phyloP scores from a whole-genome alignment of 2,888 invertebrate species.

The Ischnura elegans region DNA sequence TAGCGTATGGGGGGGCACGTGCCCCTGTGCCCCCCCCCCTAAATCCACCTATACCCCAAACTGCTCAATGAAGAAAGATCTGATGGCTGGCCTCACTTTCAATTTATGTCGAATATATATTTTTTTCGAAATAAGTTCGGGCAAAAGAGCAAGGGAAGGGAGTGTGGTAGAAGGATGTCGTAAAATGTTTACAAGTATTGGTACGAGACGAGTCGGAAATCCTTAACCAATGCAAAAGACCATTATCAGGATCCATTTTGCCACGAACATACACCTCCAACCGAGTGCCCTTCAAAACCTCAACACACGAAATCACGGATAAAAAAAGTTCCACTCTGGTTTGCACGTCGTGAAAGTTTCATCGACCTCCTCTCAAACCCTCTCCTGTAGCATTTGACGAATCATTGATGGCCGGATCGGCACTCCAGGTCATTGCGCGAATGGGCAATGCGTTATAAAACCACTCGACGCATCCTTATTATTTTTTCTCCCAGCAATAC shows the following conservation, averaged over 20 bases:
- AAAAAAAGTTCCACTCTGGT: background rate
- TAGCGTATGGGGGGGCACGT: no score
- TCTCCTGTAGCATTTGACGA: background rate
- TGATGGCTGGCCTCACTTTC: no score
- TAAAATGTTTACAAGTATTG: background rate
- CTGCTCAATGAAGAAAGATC: no score
- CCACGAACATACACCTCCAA: background rate
- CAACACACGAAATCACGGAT: background rate
- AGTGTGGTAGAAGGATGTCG: conserved; percentile 5
- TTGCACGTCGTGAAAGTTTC: background rate
- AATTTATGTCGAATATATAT: no score
- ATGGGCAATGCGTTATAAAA: no score
- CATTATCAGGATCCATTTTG: background rate
- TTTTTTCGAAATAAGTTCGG: background rate
- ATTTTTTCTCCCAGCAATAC: no score
- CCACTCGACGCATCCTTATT: no score
- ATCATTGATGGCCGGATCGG: background rate
- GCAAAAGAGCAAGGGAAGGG: background rate
- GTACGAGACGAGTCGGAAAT: background rate
- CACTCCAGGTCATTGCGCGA: no score
- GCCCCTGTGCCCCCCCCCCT: no score
- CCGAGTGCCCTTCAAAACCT: background rate
- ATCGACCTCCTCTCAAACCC: background rate
- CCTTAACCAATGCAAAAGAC: background rate
- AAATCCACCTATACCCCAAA: no score